Evolutionary conservation across 2,888 invertebrate species (phyloP).

Genomic region (Caenorhabditis sinica): DNA sequence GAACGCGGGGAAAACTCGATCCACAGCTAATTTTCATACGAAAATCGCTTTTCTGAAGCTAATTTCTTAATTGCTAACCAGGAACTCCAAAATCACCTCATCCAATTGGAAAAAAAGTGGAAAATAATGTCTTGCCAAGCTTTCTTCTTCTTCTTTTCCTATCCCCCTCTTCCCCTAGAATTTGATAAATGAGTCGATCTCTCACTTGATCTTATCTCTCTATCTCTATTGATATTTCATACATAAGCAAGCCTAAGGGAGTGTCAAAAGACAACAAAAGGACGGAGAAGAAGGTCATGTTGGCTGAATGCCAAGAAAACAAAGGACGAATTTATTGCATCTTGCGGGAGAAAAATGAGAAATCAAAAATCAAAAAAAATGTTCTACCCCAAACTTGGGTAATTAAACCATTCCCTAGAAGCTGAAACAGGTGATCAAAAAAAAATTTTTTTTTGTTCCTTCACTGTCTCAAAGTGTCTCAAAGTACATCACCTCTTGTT

Average conservation of each 20-base stretch:
- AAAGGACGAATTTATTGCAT: too few species aligned
- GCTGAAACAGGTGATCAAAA: constrained; percentile 13
- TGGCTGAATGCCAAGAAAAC: constrained; percentile 31
- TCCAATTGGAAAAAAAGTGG: too few species aligned
- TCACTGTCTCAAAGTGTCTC: constrained; percentile 1
- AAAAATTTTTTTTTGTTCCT: constrained; percentile 9
- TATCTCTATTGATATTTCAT: neutral
- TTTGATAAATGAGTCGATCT: constrained; percentile 44
- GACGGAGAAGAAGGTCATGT: constrained; percentile 26
- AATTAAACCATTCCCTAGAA: neutral
- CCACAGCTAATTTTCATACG: too few species aligned
- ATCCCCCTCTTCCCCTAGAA: neutral
- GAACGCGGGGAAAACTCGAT: too few species aligned
- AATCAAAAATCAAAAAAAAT: neutral
- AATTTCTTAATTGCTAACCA: too few species aligned
- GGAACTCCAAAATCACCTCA: too few species aligned
- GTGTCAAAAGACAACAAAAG: neutral
- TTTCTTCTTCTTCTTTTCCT: neutral
- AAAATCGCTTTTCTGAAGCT: too few species aligned
- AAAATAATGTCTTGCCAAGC: neutral
- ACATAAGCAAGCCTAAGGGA: too few species aligned
- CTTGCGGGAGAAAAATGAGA: constrained; percentile 12
- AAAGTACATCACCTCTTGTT: constrained; percentile 40
- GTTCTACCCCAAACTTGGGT: neutral
- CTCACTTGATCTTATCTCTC: constrained; percentile 34